A percentile compares a stretch with the other conserved stretches of the same genome.
Evolutionary conservation across 2,113 vertebrate species (phyloP).

Genomic region (Dipodomys ordii): DNA sequence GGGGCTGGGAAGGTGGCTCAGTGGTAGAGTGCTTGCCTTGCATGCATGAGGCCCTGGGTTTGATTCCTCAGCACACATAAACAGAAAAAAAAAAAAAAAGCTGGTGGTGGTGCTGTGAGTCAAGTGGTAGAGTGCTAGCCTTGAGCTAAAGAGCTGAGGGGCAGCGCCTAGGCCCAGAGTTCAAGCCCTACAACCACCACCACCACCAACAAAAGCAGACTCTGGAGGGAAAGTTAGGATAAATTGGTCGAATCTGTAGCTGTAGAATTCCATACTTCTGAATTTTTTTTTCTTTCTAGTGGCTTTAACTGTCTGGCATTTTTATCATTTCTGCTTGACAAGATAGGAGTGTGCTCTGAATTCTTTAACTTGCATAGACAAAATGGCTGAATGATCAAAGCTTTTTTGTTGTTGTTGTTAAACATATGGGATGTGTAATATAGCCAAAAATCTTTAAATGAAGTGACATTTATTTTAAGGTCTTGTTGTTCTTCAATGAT

Average conservation of each 20-base stretch:
- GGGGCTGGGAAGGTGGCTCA: neutral
- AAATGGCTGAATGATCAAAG: constrained; percentile 16
- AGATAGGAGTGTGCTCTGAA: constrained; percentile 45
- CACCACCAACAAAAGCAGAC: too few relatives aligned
- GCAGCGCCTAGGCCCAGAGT: too few relatives aligned
- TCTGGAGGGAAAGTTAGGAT: neutral
- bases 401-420: neutral
- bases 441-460: constrained; percentile 37
- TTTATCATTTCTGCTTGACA: constrained; percentile 50
- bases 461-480: constrained; percentile 58
- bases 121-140: too few relatives aligned
- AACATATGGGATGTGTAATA: neutral
- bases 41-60: too few relatives aligned
- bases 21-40: too few relatives aligned
- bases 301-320: constrained; percentile 18
- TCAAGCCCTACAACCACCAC: too few relatives aligned
- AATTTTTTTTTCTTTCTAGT: neutral
- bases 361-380: constrained; percentile 36
- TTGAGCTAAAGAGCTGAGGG: too few relatives aligned
- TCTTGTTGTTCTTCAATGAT: constrained; percentile 38
- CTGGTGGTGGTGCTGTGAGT: too few relatives aligned
- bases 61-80: too few relatives aligned
- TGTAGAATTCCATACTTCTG: neutral
- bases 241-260: neutral
- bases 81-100: too few relatives aligned